These are phyloP conservation scores for Cirrhinus molitorella DNA, from an alignment of 2,797 vertebrate genomes.

Conservation along the genomic window DNA sequence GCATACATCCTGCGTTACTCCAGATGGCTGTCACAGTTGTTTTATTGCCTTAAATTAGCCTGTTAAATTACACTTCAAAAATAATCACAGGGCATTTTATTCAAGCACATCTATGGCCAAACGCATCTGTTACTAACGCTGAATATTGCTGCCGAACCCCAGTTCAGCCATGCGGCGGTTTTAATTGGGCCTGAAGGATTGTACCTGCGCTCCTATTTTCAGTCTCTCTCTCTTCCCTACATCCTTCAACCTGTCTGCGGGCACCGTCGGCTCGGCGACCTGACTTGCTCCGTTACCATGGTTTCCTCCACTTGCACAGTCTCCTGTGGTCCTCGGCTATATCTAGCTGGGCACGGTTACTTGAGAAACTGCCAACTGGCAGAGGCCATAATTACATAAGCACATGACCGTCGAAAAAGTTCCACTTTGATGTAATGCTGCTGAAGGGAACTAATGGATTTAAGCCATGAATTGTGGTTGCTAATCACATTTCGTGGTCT, in stretches of 20 bases:
- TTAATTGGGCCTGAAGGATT: slow-evolving; percentile 57
- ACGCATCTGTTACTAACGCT: slow-evolving; percentile 2
- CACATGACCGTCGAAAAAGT: slow-evolving; percentile 41
- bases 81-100: slow-evolving; percentile 30
- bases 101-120: slow-evolving; percentile 12
- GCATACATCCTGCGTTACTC: neutral
- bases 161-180: neutral
- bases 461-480: slow-evolving; percentile 48
- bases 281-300: slow-evolving; percentile 62
- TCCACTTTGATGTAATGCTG: slow-evolving; percentile 50
- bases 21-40: slow-evolving; percentile 28
- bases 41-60: slow-evolving; percentile 13
- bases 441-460: slow-evolving; percentile 41
- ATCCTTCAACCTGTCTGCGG: slow-evolving; percentile 35
- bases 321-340: slow-evolving; percentile 43
- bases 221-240: slow-evolving; percentile 6
- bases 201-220: slow-evolving; percentile 44
- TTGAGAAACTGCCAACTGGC: slow-evolving; percentile 36
- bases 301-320: slow-evolving; percentile 58
- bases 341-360: slow-evolving; percentile 29
- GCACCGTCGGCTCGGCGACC: slow-evolving; percentile 25
- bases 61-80: slow-evolving; percentile 28
- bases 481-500: slow-evolving; percentile 58
- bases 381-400: slow-evolving; percentile 54
- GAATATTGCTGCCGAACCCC: neutral